Conservation (phyloP, 2,797 vertebrate species). For the Acanthurus leucopareius region DNA sequence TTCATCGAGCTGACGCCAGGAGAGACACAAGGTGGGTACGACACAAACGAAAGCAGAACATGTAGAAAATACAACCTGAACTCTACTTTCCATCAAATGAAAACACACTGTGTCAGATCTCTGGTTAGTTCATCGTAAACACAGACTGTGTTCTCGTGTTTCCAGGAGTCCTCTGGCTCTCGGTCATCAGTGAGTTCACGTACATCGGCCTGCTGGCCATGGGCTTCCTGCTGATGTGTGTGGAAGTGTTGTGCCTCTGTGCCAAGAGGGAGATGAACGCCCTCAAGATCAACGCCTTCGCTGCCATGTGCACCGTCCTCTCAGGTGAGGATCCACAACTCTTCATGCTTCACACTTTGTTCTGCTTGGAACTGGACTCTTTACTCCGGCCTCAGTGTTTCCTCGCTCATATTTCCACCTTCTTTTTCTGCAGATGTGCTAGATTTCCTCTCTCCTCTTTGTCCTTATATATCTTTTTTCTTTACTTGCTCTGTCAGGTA, state of each 20-base stretch:
- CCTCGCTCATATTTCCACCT: no score
- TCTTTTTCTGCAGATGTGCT: no score
- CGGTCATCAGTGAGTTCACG: slow-evolving; percentile 87
- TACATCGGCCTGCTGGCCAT: slow-evolving; percentile 88
- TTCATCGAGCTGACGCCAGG: slow-evolving; percentile 89
- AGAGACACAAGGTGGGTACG: slow-evolving; percentile 83
- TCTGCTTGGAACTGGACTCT: no score
- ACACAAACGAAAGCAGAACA: background rate
- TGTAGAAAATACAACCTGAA: background rate
- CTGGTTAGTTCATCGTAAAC: background rate
- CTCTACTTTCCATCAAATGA: background rate
- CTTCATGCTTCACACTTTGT: no score
- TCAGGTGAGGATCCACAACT: slow-evolving; percentile 78
- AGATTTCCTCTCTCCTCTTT: background rate
- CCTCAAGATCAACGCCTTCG: slow-evolving; percentile 89
- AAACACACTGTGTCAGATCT: background rate
- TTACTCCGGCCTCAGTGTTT: no score
- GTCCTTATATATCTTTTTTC: background rate
- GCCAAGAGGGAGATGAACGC: slow-evolving; percentile 87
- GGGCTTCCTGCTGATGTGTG: slow-evolving; percentile 90
- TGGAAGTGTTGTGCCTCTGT: slow-evolving; percentile 85
- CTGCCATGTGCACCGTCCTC: slow-evolving; percentile 89
- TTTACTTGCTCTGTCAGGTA: slow-evolving; percentile 64
- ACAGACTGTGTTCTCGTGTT: background rate
- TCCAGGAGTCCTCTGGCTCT: slow-evolving; percentile 85